Percentiles rank a stretch among this genome's conserved stretches.
These are phyloP conservation scores for Diplazon laetatorius DNA, from an alignment of 2,888 invertebrate genomes.

Conservation along the genomic window DNA sequence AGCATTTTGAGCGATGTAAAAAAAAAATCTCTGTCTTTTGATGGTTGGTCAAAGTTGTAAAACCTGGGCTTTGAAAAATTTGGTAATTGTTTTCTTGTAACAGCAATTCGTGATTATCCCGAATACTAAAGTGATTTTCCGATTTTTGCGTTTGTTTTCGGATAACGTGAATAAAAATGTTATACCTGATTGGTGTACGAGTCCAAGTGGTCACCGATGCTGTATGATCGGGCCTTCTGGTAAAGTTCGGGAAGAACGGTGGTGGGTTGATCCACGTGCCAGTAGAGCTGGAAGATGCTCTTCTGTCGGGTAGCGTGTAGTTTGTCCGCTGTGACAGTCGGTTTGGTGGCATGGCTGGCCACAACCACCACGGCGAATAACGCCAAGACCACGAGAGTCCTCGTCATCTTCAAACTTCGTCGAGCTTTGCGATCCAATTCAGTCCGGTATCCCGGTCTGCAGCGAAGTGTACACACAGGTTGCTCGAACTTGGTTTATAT, in stretches of 20 bases:
- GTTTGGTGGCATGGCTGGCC: background rate
- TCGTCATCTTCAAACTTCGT: constrained; percentile 79
- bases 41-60: no score
- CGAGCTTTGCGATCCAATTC: constrained; percentile 7
- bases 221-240: constrained; percentile 71
- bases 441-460: constrained; percentile 34
- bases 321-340: constrained; percentile 72
- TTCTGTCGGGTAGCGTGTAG: constrained; percentile 82
- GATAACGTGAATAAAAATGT: constrained; percentile 12
- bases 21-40: no score
- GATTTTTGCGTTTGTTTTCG: no score
- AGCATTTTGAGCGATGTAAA: no score
- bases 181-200: constrained; percentile 72
- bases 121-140: no score
- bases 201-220: constrained; percentile 69
- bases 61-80: no score
- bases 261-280: constrained; percentile 81
- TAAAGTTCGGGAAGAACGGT: constrained; percentile 73
- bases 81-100: no score
- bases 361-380: constrained; percentile 82
- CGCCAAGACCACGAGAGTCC: constrained; percentile 83
- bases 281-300: constrained; percentile 83
- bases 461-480: constrained; percentile 44
- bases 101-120: no score
- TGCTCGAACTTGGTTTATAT: constrained; percentile 45